These are phyloP conservation scores for Delichon dasypus DNA, from an alignment of 2,797 vertebrate genomes.

Conservation along the genomic window DNA sequence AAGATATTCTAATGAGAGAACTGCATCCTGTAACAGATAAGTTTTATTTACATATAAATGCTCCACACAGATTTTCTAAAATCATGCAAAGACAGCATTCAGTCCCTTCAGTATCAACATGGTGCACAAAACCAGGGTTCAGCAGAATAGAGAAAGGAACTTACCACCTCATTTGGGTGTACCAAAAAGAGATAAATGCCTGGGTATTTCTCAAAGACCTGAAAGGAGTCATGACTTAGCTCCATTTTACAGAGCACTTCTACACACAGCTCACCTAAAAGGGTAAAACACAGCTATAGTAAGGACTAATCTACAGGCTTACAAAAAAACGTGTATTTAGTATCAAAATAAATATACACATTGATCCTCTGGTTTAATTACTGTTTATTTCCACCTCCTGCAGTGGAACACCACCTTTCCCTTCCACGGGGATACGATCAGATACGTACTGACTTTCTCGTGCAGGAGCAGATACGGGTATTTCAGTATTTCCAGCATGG, in stretches of 20 bases:
- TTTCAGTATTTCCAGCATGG: constrained; percentile 83
- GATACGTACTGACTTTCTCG: constrained; percentile 79
- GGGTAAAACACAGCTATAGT: neutral
- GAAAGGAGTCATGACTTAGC: constrained; percentile 74
- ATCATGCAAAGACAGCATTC: neutral
- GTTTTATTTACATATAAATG: neutral
- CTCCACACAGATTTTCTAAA: neutral
- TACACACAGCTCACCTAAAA: constrained; percentile 79
- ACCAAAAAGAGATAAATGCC: constrained; percentile 87
- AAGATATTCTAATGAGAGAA: neutral
- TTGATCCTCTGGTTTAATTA: neutral
- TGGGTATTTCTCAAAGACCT: constrained; percentile 81
- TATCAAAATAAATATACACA: neutral
- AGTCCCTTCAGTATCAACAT: neutral
- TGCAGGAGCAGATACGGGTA: constrained; percentile 83
- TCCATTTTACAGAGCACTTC: constrained; percentile 83
- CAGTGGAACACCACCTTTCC: accelerated
- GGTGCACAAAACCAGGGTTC: neutral
- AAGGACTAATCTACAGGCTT: neutral
- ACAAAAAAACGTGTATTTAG: neutral
- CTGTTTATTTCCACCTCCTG: neutral
- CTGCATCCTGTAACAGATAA: neutral
- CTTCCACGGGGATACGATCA: accelerated
- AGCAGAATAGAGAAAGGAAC: neutral
- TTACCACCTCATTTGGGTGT: constrained; percentile 84